A percentile compares a stretch with the other conserved stretches of the same genome.
Evolutionary conservation across 2,797 vertebrate genomes (phyloP).

Genomic region (Australoheros facetus): DNA sequence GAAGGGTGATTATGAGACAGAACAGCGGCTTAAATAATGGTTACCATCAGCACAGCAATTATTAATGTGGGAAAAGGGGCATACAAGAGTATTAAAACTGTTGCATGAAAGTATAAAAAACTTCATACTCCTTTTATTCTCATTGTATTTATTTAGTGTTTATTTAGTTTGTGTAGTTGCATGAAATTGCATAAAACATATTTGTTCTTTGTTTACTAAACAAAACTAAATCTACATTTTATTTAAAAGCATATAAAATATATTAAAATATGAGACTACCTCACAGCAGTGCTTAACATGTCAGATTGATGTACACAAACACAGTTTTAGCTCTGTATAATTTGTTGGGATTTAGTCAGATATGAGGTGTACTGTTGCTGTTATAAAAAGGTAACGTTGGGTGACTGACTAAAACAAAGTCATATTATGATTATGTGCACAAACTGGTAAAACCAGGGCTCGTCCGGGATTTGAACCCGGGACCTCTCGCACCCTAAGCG

Average conservation of each 20-base stretch:
- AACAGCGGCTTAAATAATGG: neutral
- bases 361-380: too few relatives aligned
- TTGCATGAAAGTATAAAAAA: neutral
- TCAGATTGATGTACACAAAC: too few relatives aligned
- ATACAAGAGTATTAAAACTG: neutral
- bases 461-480: slow-evolving; percentile 84
- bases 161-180: neutral
- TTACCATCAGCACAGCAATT: neutral
- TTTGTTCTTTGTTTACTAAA: neutral
- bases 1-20: neutral
- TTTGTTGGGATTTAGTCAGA: too few relatives aligned
- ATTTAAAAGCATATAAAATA: neutral
- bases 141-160: neutral
- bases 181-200: neutral
- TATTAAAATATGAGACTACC: neutral
- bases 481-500: slow-evolving; percentile 85
- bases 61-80: neutral
- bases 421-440: too few relatives aligned
- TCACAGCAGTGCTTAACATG: neutral
- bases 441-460: slow-evolving; percentile 32
- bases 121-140: neutral
- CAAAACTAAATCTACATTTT: neutral
- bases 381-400: too few relatives aligned
- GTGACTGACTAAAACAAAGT: too few relatives aligned
- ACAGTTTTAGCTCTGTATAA: too few relatives aligned